Conservation (phyloP, 1,140 invertebrate species). For the Oryzaephilus surinamensis region DNA sequence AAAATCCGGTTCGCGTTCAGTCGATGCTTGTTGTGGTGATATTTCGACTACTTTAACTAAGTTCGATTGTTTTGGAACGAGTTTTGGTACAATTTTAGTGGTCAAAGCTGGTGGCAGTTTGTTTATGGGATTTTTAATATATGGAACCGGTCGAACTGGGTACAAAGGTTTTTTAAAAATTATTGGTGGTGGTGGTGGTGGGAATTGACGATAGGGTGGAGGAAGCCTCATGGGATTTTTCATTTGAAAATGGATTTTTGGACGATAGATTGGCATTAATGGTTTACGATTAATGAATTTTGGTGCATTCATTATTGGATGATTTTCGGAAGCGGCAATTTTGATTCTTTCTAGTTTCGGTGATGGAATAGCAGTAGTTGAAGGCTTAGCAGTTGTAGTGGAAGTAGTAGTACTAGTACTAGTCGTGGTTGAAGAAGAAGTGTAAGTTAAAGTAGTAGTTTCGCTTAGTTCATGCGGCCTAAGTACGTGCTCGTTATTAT, state of each 20-base stretch:
- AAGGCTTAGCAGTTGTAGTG: conserved; percentile 3
- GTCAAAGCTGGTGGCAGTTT: conserved; percentile 1
- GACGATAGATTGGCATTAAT: too few species aligned
- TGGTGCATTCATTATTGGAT: conserved; percentile 7
- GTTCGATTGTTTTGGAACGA: conserved; percentile 3
- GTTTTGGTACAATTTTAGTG: background rate
- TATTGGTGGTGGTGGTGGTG: background rate
- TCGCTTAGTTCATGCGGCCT: conserved; percentile 9
- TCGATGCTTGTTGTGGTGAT: conserved; percentile 27
- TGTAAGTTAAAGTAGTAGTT: conserved; percentile 6
- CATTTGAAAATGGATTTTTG: too few species aligned
- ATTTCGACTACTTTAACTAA: conserved; percentile 24
- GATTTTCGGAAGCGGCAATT: conserved; percentile 1
- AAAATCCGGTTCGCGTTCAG: conserved; percentile 24
- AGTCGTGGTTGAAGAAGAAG: background rate
- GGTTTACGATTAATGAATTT: too few species aligned
- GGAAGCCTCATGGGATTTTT: background rate
- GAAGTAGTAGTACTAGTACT: conserved; percentile 7
- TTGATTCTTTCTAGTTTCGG: conserved; percentile 3
- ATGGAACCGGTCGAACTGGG: background rate
- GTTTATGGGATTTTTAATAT: conserved; percentile 1
- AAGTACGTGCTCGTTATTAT: conserved; percentile 8
- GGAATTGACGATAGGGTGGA: too few species aligned
- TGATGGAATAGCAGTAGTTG: conserved; percentile 6
- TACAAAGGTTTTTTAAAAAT: background rate